Evolutionary conservation across 1,140 invertebrate genomes (phyloP).

Genomic region (Cataglyphis hispanica): DNA sequence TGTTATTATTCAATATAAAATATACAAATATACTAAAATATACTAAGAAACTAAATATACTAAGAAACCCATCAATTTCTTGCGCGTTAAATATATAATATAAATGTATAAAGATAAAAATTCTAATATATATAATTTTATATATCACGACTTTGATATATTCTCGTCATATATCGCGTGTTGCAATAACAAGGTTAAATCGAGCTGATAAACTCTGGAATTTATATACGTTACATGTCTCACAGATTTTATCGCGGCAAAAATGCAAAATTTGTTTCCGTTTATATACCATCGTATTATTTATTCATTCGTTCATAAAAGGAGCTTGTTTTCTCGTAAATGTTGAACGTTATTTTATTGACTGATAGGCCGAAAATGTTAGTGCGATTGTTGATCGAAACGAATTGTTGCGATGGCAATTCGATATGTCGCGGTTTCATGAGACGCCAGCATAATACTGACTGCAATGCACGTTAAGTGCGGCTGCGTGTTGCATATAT

Average conservation of each 20-base stretch:
- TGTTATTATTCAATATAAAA: background rate
- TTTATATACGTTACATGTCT: background rate
- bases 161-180: background rate
- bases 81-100: constrained; percentile 8
- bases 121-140: background rate
- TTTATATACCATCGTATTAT: background rate
- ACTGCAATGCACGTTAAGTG: constrained; percentile 24
- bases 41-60: too few relatives aligned
- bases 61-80: background rate
- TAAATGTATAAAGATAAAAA: constrained; percentile 17
- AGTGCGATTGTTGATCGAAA: constrained; percentile 19
- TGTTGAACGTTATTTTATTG: background rate
- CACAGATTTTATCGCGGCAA: background rate
- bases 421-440: constrained; percentile 13
- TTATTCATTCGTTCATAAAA: background rate
- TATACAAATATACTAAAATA: constrained; percentile 19
- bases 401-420: constrained; percentile 25
- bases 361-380: background rate
- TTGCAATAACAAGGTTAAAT: constrained; percentile 8
- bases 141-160: background rate
- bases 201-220: background rate
- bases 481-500: background rate
- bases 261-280: background rate
- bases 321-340: background rate
- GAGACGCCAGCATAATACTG: constrained; percentile 1